Base-by-base conservation (phyloP, 2,113 vertebrate species). In the Percina caprodes region DNA sequence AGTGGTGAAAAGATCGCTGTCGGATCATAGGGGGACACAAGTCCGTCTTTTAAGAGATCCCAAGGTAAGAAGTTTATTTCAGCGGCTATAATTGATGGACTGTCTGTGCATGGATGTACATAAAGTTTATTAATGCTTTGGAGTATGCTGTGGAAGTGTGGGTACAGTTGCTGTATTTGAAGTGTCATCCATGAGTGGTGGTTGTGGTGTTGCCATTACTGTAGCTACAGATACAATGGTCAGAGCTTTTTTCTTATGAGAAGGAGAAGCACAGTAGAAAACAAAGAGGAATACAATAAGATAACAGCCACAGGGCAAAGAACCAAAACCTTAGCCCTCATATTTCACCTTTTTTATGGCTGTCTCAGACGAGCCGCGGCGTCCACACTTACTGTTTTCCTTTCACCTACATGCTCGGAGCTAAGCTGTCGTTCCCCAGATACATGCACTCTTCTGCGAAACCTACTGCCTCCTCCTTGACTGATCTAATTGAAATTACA, bases 1-100 rank as follows among this genome's bases (percentile, higher is more conserved):
- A 0, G 96, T 99, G 92, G 94, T 92, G 85, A 99, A 98, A 93
- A 95, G 98, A 72, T 98, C 98, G 24, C 93, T 99, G 86, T 96
- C 95, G 0, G 94, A 95, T 77, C 97, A 99, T 92, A 95, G 91
- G 66, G 89, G 81, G 77, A 94, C 95, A 85, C 96, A 98, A 73
- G 90, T 94, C 77, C 96, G 93, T 74, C 91, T 99, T 67, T 92
- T 93, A 74, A 94, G 88, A 79, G 97, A 99, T 51, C 96, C 96
- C 0, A 96, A 96, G 96, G 98, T 99, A 96, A 89, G 86, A 73
- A 1, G 5, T 60, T 62, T 55, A 45, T 75, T 65, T 82, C 35
- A 18, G 15, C 30, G 12, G 65, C 15, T 23, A 12, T 26, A 19
- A 5, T 15, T 55, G 19, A 39, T 30, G 39, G 2, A 24, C 52